Conservation (phyloP, 2,113 vertebrate species). For the Phoxinus phoxinus region DNA sequence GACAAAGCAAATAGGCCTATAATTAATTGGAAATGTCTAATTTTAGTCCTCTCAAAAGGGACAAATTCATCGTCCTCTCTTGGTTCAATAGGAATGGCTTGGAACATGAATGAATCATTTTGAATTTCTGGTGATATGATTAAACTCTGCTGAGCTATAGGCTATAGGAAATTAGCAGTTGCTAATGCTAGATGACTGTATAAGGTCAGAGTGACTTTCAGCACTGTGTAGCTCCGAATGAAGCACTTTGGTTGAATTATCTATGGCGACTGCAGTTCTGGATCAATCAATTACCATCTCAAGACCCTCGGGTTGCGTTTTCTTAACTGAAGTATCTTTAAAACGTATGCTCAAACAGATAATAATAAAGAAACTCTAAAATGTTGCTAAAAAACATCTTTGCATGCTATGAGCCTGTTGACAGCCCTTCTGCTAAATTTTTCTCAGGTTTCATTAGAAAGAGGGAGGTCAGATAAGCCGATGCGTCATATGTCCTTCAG, state of each 20-base stretch:
- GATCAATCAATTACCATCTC: constrained; percentile 27
- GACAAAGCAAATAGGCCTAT: constrained; percentile 37
- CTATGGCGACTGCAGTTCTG: constrained; percentile 26
- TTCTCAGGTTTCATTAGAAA: constrained; percentile 17
- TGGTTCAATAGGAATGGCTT: background rate
- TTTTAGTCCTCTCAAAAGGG: constrained; percentile 2
- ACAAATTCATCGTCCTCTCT: constrained; percentile 1
- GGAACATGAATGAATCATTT: constrained; percentile 8
- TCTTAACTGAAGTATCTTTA: background rate
- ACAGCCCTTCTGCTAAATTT: background rate
- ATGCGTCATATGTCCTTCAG: background rate
- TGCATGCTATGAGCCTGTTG: background rate
- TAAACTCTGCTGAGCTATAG: background rate
- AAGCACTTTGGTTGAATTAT: constrained; percentile 61
- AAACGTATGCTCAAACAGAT: background rate
- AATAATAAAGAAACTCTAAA: background rate
- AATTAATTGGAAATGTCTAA: constrained; percentile 49
- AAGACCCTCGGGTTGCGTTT: background rate
- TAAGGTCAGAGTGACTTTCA: constrained; percentile 15
- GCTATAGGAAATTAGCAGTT: constrained; percentile 3
- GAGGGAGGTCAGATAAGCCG: background rate
- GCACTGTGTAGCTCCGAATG: constrained; percentile 22
- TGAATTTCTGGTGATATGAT: constrained; percentile 7
- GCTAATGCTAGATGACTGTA: constrained; percentile 44
- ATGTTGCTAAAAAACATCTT: background rate